Percentiles rank a stretch among this genome's conserved stretches.
Conservation (phyloP, 2,888 invertebrate species). For the Callyntrura sp. region DNA sequence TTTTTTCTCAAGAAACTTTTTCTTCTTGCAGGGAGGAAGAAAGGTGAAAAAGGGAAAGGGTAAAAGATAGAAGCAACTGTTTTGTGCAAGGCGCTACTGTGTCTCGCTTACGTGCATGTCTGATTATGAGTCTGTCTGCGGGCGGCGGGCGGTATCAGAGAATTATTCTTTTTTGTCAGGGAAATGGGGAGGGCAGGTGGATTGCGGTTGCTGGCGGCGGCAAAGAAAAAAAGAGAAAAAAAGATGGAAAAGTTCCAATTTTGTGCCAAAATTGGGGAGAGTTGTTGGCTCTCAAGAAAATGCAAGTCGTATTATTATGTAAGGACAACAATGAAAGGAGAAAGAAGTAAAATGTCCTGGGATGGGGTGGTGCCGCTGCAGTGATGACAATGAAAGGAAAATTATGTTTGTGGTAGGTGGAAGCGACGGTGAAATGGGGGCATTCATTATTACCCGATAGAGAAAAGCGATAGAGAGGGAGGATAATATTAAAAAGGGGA, state of each 20-base stretch:
- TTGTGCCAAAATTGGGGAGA: neutral
- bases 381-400: neutral
- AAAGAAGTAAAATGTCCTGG: neutral
- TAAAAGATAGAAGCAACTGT: neutral
- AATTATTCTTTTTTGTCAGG: neutral
- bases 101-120: neutral
- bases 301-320: neutral
- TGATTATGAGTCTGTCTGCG: constrained; percentile 12
- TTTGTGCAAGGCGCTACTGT: too few relatives aligned
- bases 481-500: neutral
- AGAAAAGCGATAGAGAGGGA: too few relatives aligned
- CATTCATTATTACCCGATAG: neutral
- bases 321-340: neutral
- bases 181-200: too few relatives aligned
- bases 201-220: too few relatives aligned
- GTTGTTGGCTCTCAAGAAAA: neutral
- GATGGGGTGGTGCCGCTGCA: neutral
- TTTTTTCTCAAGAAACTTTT: too few relatives aligned
- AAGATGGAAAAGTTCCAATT: constrained; percentile 39
- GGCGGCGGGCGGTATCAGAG: neutral
- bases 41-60: neutral
- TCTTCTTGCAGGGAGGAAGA: neutral
- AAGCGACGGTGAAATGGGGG: neutral
- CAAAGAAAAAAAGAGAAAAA: too few relatives aligned
- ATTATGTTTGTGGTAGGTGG: neutral